phyloP scores from a whole-genome alignment of 2,113 vertebrate species.

The Proterorhinus semilunaris region DNA sequence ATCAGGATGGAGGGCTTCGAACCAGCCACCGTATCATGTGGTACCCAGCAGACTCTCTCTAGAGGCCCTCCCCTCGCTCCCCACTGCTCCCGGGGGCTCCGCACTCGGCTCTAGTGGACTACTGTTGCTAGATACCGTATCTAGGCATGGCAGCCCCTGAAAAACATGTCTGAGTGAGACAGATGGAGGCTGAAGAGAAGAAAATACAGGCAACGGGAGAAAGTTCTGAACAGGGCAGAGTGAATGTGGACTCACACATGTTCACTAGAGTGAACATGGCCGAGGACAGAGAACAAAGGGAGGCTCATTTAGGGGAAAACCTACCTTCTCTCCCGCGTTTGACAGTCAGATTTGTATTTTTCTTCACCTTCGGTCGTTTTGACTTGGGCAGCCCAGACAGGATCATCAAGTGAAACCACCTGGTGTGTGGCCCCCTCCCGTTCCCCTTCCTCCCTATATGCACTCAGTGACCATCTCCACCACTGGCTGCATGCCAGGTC shows the following conservation, averaged over 20 bases:
- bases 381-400: slow-evolving; percentile 64
- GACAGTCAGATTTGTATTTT: slow-evolving; percentile 59
- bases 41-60: slow-evolving; percentile 55
- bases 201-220: slow-evolving; percentile 24
- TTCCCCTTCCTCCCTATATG: slow-evolving; percentile 55
- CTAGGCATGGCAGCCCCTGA: slow-evolving; percentile 69
- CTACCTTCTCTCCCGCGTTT: slow-evolving; percentile 67
- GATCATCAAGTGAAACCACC: slow-evolving; percentile 75
- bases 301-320: slow-evolving; percentile 65
- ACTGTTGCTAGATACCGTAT: slow-evolving; percentile 79
- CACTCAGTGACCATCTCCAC: slow-evolving; percentile 72
- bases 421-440: slow-evolving; percentile 59
- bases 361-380: slow-evolving; percentile 44
- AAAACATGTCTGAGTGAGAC: slow-evolving; percentile 74
- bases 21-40: slow-evolving; percentile 60
- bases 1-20: slow-evolving; percentile 41
- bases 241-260: slow-evolving; percentile 27
- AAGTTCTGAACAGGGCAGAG: slow-evolving; percentile 39
- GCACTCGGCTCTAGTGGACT: slow-evolving; percentile 62
- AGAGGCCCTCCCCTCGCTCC: slow-evolving; percentile 36
- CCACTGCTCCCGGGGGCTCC: slow-evolving; percentile 58
- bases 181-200: slow-evolving; percentile 63
- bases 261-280: neutral
- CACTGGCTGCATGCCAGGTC: slow-evolving; percentile 67
- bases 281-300: slow-evolving; percentile 45